Evolutionary conservation across 2,888 invertebrate genomes (phyloP), one percentile per base, ranked within the genome.

Genomic region (Theretra japonica): DNA sequence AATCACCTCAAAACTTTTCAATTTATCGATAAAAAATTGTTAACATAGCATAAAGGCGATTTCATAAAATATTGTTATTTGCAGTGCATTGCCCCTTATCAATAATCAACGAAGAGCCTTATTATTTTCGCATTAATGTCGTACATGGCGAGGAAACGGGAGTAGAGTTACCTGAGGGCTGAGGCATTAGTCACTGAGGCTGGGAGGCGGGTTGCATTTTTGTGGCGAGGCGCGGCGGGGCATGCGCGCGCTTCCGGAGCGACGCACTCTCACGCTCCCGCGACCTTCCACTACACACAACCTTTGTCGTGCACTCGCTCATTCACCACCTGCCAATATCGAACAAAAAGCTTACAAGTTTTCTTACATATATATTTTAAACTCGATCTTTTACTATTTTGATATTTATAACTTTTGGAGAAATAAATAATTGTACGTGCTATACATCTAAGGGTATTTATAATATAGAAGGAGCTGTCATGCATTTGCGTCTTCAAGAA

Each of bases 231-330:
- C 58, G 58, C 25, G 25, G 25, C 25, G 58, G n/a, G 76, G 79
- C 72, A 79, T 77, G 75, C 74, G 33, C 59, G 50, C 41, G 41
- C 59, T 77, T 80, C 80, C 80, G 79, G 80, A 77, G 80, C 75
- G 77, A 78, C 78, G 79, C 74, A 19, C 59, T 77, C 77, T 33
- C 80, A 76, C 78, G 75, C 69, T 72, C 73, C 25, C 58, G 21
- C 59, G 59, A 70, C 59, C 70, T 70, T 58, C 58, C 15, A n/a
- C n/a, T n/a, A 25, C 25, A 23, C 2, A 58, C 58, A 58, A 25
- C 11, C 25, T 17, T 3, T 25, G 5, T 23, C 58, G 23, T 21
- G 23, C 57, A 57, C 57, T 7, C 41, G 41, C 41, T 4, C n/a
- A n/a, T n/a, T n/a, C 53, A n/a, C 1, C 4, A 19, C 50, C 33